A percentile compares a stretch with the other conserved stretches of the same genome.
Evolutionary conservation across 2,797 vertebrate species (phyloP).

Genomic region (Garrulus glandarius): DNA sequence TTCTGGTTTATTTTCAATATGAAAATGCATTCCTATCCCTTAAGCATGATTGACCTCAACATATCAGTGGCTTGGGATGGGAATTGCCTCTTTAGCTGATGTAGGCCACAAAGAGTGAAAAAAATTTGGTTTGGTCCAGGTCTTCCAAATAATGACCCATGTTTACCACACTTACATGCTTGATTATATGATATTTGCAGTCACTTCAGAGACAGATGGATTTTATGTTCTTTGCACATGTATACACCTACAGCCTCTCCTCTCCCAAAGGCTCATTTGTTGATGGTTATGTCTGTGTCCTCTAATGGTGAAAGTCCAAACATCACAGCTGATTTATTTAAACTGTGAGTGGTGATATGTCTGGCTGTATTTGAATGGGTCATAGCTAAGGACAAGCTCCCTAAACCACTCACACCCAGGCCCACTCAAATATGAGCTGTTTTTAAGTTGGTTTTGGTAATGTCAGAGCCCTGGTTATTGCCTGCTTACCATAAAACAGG

Average conservation of each 20-base stretch:
- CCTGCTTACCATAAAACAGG: neutral
- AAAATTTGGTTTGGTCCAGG: neutral
- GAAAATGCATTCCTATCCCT: neutral
- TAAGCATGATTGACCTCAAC: neutral
- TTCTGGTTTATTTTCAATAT: neutral
- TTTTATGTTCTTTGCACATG: neutral
- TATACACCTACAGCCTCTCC: neutral
- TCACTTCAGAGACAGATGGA: neutral
- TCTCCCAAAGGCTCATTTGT: neutral
- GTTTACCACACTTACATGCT: accelerated
- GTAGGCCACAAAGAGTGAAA: neutral
- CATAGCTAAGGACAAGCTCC: neutral
- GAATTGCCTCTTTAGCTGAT: neutral
- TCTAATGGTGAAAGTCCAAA: neutral
- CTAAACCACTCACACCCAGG: neutral
- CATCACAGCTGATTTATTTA: neutral
- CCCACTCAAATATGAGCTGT: neutral
- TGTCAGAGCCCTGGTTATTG: neutral
- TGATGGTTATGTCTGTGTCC: accelerated
- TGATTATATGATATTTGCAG: neutral
- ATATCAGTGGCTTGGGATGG: neutral
- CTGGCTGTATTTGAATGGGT: neutral
- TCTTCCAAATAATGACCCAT: neutral
- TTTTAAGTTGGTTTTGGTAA: neutral
- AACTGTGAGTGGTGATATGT: neutral